Evolutionary conservation across 2,888 invertebrate species (phyloP), one percentile per base, ranked within the genome.

Genomic region (Phyto melanocephala): DNA sequence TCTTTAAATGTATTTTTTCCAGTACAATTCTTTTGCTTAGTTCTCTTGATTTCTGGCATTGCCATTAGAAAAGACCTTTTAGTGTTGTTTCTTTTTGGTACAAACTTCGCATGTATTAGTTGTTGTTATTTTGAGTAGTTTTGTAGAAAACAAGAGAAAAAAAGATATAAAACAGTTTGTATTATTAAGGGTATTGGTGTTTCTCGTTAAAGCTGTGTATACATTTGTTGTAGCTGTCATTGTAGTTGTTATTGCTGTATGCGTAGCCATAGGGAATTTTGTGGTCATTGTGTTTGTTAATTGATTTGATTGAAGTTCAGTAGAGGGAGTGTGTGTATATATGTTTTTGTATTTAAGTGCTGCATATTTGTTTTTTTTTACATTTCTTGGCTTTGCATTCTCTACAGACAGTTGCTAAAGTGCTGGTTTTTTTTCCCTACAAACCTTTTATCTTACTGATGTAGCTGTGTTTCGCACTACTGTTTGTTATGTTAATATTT

Each of bases 231-330:
- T 6, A 20, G 28, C n/a, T 7, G 35, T 15, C 10, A 40, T 22
- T 70, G 40, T 15, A 7, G 15, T 11, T 20, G 7, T 35, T 33
- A 17, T 5, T 47, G 52, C n/a, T 70, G 42, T 67, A 33, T 70
- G 67, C 62, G 65, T 76, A 24, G 65, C 82, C 60, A n/a, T 40
- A 35, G 79, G 82, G 80, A 76, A 58, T 76, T 47, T 71, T 75
- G 75, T 75, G 82, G 82, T 33, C 75, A 80, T 82, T 80, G 82
- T 82, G 75, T 71, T 75, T 65, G 79, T 79, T 80, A 82, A 82
- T 82, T 79, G 79, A 82, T 82, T 82, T 80, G 75, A 80, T 80
- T 82, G 52, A 40, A 67, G 71, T 75, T 76, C 67, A 75, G 67
- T 42, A 60, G 52, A 60, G 3, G 35, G 40, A n/a, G 15, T 40